Base-by-base conservation (phyloP, 2,113 vertebrate genomes). In the Anoura caudifer region DNA sequence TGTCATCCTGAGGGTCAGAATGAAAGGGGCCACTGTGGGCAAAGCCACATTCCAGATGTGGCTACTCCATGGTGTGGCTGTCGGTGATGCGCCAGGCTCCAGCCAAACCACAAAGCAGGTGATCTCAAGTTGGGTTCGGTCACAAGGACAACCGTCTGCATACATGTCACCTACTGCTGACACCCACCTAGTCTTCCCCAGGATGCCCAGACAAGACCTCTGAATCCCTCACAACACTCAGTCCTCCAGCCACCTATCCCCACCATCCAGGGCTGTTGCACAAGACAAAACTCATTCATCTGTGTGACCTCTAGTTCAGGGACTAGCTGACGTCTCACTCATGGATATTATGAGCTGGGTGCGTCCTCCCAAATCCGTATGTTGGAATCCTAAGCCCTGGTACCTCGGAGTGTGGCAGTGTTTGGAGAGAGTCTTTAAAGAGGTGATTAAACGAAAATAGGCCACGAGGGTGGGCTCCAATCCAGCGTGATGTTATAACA, bases 111-210 rank as follows among this genome's bases (percentile, higher is more conserved):
- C 22, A 43, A 38, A 22, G 52, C 69, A 81, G 67, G 43, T 43
- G 16, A 36, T n/a, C 41, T 50, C 26, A 19, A 19, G 38, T 3
- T 31, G 67, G 33, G 16, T 41, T 77, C 52, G 28, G 72, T 38
- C 43, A 0, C 16, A 33, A 41, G 36, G 15, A 69, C 86, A 45
- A 47, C 20, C 41, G 26, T 1, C 8, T 9, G 3, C 24, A 13
- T 11, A 9, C 3, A 0, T 52, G 13, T 20, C 28, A 16, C 73
- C 17, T 11, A 36, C 10, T 19, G 59, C 26, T 16, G 38, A 47
- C 13, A 0, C 43, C 50, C 33, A 2, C 81, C 47, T 12, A 4
- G 17, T 73, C 28, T 59, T 69, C 33, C 76, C 17, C 83, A 7
- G 19, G 1, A 36, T 33, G 28, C 65, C 79, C 28, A 65, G 47